These are phyloP conservation scores for Callorhinus ursinus DNA, from an alignment of 2,113 vertebrate species.

Conservation along the genomic window DNA sequence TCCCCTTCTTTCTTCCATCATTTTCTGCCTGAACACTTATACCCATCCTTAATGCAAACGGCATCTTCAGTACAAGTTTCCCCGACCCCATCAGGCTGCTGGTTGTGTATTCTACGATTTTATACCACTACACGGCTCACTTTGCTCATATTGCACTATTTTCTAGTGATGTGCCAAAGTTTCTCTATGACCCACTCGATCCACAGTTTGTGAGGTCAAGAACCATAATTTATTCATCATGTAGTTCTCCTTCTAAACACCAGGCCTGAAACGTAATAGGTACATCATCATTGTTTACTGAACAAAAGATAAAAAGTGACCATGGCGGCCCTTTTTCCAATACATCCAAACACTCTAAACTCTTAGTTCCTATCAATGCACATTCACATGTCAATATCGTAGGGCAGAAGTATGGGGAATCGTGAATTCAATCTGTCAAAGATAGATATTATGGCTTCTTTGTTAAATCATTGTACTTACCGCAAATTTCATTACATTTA, in stretches of 20 bases:
- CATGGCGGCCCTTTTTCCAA: neutral
- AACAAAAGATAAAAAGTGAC: neutral
- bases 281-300: neutral
- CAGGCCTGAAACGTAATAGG: neutral
- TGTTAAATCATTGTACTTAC: neutral
- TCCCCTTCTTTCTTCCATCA: neutral
- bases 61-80: neutral
- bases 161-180: neutral
- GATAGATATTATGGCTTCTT: neutral
- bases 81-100: neutral
- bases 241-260: neutral
- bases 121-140: neutral
- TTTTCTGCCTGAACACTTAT: neutral
- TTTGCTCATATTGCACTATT: neutral
- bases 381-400: neutral
- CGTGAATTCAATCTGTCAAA: slow-evolving; percentile 9
- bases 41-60: neutral
- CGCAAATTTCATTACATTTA: neutral
- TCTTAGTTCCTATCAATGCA: neutral
- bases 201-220: neutral
- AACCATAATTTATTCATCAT: neutral
- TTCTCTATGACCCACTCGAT: neutral
- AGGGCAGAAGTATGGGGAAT: neutral
- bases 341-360: neutral
- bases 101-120: neutral